Evolutionary conservation across 2,888 invertebrate genomes (phyloP).

Genomic region (Zelleria hepariella): DNA sequence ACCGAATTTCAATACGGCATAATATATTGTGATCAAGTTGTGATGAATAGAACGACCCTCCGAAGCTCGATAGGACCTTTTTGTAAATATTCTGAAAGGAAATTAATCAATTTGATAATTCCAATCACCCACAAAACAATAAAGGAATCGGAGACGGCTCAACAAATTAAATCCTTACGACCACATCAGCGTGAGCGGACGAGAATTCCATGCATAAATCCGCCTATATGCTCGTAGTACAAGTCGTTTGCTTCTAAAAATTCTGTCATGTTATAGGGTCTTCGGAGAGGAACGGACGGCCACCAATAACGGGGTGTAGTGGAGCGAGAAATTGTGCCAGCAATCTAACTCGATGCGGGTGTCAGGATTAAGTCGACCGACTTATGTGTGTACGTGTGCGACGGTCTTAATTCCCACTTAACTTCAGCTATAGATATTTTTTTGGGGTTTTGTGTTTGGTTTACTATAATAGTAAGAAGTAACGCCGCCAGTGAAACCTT

Average conservation of each 20-base stretch:
- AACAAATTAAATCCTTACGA: neutral
- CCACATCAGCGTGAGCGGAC: neutral
- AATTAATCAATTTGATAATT: neutral
- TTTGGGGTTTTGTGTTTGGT: neutral
- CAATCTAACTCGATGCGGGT: neutral
- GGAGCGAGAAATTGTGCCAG: conserved; percentile 44
- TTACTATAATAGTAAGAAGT: neutral
- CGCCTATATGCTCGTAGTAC: too few relatives aligned
- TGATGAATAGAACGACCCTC: too few relatives aligned
- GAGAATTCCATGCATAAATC: neutral
- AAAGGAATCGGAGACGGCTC: neutral
- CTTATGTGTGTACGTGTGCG: neutral
- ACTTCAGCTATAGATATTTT: neutral
- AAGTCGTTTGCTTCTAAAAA: conserved; percentile 5
- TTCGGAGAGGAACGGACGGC: conserved; percentile 22
- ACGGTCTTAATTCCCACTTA: neutral
- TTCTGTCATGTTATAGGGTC: conserved; percentile 8
- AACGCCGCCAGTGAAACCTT: neutral
- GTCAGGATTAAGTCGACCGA: neutral
- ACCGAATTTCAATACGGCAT: too few relatives aligned
- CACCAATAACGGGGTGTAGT: conserved; percentile 43
- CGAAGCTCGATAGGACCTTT: too few relatives aligned
- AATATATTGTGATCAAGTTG: too few relatives aligned
- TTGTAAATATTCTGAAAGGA: neutral
- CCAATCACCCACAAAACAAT: neutral